Percentiles rank a stretch among this genome's conserved stretches.
Evolutionary conservation across 2,888 invertebrate genomes (phyloP).

Genomic region (Dendrolimus houi): DNA sequence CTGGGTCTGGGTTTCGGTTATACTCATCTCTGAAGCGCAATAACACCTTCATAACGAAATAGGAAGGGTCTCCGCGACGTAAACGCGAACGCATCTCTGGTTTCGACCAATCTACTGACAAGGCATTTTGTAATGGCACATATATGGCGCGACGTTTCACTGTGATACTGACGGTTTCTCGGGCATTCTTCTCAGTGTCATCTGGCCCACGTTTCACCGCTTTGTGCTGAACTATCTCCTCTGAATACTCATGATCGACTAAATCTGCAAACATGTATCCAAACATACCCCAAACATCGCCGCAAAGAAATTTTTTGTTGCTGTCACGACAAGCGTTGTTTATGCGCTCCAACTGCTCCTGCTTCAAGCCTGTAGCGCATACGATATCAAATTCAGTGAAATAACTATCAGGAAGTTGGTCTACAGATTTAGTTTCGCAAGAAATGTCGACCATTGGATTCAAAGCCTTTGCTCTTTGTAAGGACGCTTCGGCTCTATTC

Average conservation of each 20-base stretch:
- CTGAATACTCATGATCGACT: slow-evolving; percentile 82
- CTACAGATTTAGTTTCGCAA: slow-evolving; percentile 78
- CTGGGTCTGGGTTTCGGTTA: slow-evolving; percentile 82
- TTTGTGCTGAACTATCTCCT: slow-evolving; percentile 65
- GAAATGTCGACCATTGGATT: slow-evolving; percentile 95
- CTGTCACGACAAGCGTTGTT: slow-evolving; percentile 85
- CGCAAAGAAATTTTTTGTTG: slow-evolving; percentile 89
- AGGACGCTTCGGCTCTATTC: slow-evolving; percentile 92
- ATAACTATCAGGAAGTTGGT: slow-evolving; percentile 81
- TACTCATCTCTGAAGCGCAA: slow-evolving; percentile 84
- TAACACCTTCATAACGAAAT: slow-evolving; percentile 83
- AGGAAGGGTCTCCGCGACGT: slow-evolving; percentile 82
- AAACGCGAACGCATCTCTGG: slow-evolving; percentile 77
- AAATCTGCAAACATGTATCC: slow-evolving; percentile 95
- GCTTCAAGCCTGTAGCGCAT: slow-evolving; percentile 84
- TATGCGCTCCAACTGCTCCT: slow-evolving; percentile 83
- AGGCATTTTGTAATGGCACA: slow-evolving; percentile 80
- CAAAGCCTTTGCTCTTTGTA: slow-evolving; percentile 85
- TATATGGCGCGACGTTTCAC: slow-evolving; percentile 80
- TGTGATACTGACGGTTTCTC: slow-evolving; percentile 74
- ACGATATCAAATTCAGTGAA: slow-evolving; percentile 89
- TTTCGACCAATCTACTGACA: slow-evolving; percentile 79
- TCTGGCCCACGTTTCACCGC: slow-evolving; percentile 73
- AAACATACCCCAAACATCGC: slow-evolving; percentile 95
- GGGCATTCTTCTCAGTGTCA: slow-evolving; percentile 70